These are phyloP conservation scores for Ochropleura plecta DNA, from an alignment of 2,888 invertebrate genomes.

Conservation along the genomic window DNA sequence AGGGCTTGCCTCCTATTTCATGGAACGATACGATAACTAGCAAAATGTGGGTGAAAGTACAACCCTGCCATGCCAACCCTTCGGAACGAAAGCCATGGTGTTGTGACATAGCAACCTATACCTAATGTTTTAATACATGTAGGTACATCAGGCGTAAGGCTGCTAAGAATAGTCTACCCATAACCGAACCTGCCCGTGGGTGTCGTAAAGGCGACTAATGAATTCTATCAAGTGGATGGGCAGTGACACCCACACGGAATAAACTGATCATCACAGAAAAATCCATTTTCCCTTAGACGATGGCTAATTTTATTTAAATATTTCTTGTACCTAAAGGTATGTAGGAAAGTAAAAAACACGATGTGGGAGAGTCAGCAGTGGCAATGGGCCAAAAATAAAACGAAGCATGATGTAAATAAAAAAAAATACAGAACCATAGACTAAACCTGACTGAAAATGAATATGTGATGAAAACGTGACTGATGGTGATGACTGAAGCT, in stretches of 20 bases:
- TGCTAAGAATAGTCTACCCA: slow-evolving; percentile 54
- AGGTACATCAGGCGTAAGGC: slow-evolving; percentile 16
- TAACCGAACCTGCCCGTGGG: slow-evolving; percentile 54
- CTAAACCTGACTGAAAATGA: neutral
- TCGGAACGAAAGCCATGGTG: neutral
- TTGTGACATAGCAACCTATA: neutral
- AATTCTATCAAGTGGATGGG: slow-evolving; percentile 59
- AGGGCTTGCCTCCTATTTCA: neutral
- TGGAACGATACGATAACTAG: neutral
- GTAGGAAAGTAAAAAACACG: neutral
- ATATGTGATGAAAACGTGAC: no score
- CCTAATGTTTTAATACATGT: slow-evolving; percentile 9
- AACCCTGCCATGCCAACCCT: neutral
- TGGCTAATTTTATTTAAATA: slow-evolving; percentile 21
- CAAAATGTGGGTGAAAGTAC: neutral
- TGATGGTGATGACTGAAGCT: neutral
- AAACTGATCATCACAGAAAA: slow-evolving; percentile 46
- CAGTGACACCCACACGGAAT: slow-evolving; percentile 38
- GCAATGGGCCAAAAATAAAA: slow-evolving; percentile 17
- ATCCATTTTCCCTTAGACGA: slow-evolving; percentile 27
- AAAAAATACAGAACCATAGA: neutral
- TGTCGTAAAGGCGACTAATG: slow-evolving; percentile 60
- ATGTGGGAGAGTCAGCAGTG: neutral
- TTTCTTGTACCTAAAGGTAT: neutral
- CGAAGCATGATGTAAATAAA: neutral